Evolutionary conservation across 2,113 vertebrate genomes (phyloP).

Genomic region (Leucopternis melanops): DNA sequence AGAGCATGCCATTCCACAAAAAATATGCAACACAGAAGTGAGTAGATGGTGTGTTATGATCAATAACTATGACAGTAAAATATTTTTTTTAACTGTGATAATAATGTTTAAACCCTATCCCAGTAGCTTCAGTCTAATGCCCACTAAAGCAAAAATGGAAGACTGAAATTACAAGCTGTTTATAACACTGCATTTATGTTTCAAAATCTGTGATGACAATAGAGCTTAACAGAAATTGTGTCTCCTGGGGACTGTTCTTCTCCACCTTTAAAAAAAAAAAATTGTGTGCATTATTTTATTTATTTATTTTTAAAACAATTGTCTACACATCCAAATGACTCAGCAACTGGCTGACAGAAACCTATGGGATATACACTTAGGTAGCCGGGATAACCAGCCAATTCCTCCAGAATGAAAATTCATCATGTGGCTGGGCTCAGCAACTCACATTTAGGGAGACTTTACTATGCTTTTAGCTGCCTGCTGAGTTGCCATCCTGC

Average conservation of each 20-base stretch:
- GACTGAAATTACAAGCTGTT: conserved; percentile 66
- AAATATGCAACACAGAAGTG: neutral
- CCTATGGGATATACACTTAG: conserved; percentile 22
- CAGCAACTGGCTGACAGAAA: conserved; percentile 38
- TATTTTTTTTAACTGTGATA: conserved; percentile 49
- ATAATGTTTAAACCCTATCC: conserved; percentile 44
- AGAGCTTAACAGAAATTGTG: conserved; percentile 48
- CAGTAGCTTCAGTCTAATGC: conserved; percentile 25
- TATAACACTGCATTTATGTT: conserved; percentile 55
- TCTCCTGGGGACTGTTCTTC: conserved; percentile 53
- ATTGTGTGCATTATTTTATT: neutral
- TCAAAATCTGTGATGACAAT: conserved; percentile 49
- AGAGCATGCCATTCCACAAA: neutral
- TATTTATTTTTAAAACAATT: conserved; percentile 29
- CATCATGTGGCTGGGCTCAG: neutral
- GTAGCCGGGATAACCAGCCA: neutral
- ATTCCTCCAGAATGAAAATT: neutral
- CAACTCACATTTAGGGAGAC: neutral
- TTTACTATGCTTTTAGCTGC: neutral
- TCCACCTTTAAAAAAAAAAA: conserved; percentile 31
- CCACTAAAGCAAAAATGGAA: conserved; percentile 42
- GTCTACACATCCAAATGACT: conserved; percentile 42
- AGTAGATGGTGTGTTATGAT: conserved; percentile 41
- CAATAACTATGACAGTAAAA: conserved; percentile 15
- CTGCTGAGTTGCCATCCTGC: neutral